Evolutionary conservation across 1,140 invertebrate species (phyloP).

Genomic region (Gryllus bimaculatus): DNA sequence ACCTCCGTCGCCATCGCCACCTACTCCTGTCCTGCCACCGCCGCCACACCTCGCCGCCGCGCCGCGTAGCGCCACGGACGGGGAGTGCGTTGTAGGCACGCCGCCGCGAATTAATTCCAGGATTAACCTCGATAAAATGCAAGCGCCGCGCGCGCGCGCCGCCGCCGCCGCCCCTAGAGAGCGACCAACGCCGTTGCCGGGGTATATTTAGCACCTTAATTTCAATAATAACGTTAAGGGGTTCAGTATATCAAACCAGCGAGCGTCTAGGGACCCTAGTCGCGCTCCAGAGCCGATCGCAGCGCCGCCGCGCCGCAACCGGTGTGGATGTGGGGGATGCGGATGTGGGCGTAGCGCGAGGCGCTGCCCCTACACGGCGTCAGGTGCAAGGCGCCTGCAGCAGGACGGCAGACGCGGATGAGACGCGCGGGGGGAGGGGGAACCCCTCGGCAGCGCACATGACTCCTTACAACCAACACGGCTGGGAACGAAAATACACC

Average conservation of each 20-base stretch:
- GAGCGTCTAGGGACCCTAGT: background rate
- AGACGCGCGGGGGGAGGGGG: too few species aligned
- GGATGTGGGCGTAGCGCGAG: too few species aligned
- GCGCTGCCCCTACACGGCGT: too few species aligned
- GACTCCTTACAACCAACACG: too few species aligned
- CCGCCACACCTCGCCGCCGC: too few species aligned
- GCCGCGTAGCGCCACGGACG: background rate
- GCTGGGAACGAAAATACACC: too few species aligned
- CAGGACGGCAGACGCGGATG: background rate
- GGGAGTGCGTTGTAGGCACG: background rate
- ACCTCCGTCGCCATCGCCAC: too few species aligned
- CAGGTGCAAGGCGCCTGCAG: background rate
- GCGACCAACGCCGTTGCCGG: background rate
- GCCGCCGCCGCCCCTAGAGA: too few species aligned
- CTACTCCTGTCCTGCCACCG: too few species aligned
- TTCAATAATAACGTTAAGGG: background rate
- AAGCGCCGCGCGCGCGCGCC: background rate
- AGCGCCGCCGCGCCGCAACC: too few species aligned
- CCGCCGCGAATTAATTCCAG: background rate
- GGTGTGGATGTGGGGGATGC: background rate
- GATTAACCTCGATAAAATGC: background rate
- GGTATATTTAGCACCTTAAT: background rate
- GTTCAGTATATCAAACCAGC: conserved; percentile 4
- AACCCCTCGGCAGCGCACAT: background rate
- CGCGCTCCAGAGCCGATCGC: too few species aligned